Conservation (phyloP, 1,140 invertebrate genomes). For the Trachymyrmex septentrionalis region DNA sequence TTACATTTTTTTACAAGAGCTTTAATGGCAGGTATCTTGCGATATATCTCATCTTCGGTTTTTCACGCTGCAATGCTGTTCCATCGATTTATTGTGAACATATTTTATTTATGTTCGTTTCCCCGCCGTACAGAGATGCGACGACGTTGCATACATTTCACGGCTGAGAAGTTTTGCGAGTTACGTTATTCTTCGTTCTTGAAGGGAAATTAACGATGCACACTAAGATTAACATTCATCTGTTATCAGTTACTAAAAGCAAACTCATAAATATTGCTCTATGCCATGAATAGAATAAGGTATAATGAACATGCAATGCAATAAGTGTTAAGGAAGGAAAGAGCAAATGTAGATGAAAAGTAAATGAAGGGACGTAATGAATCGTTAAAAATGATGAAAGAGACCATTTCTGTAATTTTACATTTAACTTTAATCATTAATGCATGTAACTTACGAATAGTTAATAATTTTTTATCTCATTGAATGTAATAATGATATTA, state of each 20-base stretch:
- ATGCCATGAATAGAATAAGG: conserved; percentile 17
- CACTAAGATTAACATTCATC: conserved; percentile 28
- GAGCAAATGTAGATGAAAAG: not conserved
- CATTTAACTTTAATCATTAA: not conserved
- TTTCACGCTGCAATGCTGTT: not conserved
- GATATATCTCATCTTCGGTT: conserved; percentile 24
- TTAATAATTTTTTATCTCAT: not conserved
- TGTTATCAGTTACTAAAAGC: conserved; percentile 35
- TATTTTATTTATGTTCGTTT: conserved; percentile 56
- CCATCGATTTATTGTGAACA: conserved; percentile 48
- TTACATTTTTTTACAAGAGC: not conserved
- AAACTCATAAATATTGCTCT: conserved; percentile 43
- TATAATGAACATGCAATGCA: not conserved
- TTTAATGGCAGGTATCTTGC: not conserved
- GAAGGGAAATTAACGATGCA: conserved; percentile 30
- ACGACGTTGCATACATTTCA: conserved; percentile 34
- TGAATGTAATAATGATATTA: not conserved
- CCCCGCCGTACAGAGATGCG: not conserved
- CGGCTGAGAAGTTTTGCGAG: conserved; percentile 46
- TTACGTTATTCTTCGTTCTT: conserved; percentile 32
- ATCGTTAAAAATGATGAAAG: not conserved
- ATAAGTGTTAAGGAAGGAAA: not conserved
- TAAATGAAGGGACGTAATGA: not conserved
- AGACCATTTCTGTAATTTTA: not conserved
- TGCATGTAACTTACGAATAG: not conserved